A percentile compares a stretch with the other conserved stretches of the same genome.
Conservation (phyloP, 2,797 vertebrate genomes). For the Pteropus rufus region DNA sequence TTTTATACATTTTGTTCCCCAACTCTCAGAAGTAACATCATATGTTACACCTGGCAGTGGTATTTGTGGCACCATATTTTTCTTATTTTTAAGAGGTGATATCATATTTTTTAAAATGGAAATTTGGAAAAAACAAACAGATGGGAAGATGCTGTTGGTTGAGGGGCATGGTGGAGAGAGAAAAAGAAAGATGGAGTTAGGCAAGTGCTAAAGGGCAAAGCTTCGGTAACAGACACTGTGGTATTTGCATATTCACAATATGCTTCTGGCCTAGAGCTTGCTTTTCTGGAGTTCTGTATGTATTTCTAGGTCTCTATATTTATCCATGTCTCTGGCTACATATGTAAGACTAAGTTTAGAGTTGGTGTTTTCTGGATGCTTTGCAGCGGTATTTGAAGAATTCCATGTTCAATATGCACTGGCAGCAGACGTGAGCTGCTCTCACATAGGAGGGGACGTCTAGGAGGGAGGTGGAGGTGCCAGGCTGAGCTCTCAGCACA, state of each 20-base stretch:
- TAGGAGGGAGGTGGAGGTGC: not conserved
- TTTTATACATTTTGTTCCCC: conserved; percentile 38
- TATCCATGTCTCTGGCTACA: conserved; percentile 84
- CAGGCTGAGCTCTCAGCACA: not conserved
- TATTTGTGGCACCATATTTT: conserved; percentile 78
- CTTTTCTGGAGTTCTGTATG: conserved; percentile 81
- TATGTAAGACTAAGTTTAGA: conserved; percentile 85
- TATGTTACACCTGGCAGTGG: conserved; percentile 78
- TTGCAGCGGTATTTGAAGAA: conserved; percentile 73
- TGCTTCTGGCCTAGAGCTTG: conserved; percentile 84
- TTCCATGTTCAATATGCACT: conserved; percentile 67
- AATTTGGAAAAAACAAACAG: conserved; percentile 80
- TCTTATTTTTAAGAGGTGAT: conserved; percentile 80
- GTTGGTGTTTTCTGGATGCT: conserved; percentile 78
- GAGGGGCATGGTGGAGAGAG: conserved; percentile 19
- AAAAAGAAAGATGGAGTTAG: conserved; percentile 74
- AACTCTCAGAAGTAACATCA: conserved; percentile 60
- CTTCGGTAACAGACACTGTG: conserved; percentile 81
- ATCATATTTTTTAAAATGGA: conserved; percentile 76
- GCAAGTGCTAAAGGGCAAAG: conserved; percentile 84
- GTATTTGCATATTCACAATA: conserved; percentile 86
- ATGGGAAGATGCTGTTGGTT: conserved; percentile 76
- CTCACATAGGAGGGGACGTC: not conserved
- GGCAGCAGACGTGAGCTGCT: conserved; percentile 44
- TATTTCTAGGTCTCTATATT: conserved; percentile 85